Conservation (phyloP, 2,113 vertebrate species). For the Cheirogaleus medius region DNA sequence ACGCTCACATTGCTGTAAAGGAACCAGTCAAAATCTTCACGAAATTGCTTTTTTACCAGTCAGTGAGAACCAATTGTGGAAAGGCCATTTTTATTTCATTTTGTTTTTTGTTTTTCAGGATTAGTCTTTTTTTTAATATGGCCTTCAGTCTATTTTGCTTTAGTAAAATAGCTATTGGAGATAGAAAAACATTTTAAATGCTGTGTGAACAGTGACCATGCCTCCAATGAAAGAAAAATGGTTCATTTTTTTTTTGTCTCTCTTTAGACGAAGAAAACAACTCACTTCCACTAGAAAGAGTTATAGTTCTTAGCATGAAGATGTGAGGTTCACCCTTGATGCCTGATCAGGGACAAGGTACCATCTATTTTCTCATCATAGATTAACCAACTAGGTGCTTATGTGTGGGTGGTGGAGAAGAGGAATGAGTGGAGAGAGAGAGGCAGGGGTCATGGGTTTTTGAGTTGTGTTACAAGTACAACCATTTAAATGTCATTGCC, state of each 20-base stretch:
- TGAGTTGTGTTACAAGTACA: background rate
- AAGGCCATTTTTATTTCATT: background rate
- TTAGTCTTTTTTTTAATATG: background rate
- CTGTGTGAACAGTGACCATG: background rate
- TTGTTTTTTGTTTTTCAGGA: background rate
- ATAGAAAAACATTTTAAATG: background rate
- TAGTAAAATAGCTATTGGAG: background rate
- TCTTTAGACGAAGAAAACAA: background rate
- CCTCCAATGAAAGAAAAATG: background rate
- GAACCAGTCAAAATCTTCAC: background rate
- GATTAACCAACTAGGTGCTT: background rate
- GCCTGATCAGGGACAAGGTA: background rate
- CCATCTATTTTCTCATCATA: background rate
- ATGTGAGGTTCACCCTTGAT: fast-evolving
- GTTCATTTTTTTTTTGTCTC: background rate
- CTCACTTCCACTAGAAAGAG: background rate
- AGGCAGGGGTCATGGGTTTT: background rate
- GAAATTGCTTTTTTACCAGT: constrained; percentile 29
- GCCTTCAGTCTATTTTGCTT: background rate
- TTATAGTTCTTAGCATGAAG: background rate
- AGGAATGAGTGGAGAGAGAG: background rate
- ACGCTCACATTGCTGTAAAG: background rate
- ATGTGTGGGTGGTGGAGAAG: background rate
- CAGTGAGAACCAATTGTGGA: background rate
- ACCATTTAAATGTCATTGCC: background rate